Percentiles rank a stretch among this genome's conserved stretches.
These are phyloP conservation scores for Pampusana beccarii DNA, from an alignment of 2,113 vertebrate species.

Conservation along the genomic window DNA sequence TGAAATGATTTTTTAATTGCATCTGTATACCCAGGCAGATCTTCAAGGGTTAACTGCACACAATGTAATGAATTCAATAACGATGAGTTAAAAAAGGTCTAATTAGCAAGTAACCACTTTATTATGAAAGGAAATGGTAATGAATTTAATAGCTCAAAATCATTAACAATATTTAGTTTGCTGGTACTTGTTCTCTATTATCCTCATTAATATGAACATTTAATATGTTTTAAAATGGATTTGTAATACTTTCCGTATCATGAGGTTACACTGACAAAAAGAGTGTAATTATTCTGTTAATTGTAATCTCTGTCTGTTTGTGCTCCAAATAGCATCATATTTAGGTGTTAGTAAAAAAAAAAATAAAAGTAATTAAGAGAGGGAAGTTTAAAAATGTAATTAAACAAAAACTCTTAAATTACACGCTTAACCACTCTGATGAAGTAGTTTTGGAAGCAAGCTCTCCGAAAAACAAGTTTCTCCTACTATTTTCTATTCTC, in stretches of 20 bases:
- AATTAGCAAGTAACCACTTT: conserved; percentile 95
- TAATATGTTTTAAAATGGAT: conserved; percentile 91
- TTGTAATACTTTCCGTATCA: conserved; percentile 84
- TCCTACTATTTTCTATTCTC: not conserved
- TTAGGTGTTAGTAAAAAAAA: conserved; percentile 76
- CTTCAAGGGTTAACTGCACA: conserved; percentile 81
- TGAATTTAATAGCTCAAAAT: conserved; percentile 95
- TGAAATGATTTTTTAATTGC: conserved; percentile 76
- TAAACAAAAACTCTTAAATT: conserved; percentile 70
- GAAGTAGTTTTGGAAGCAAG: conserved; percentile 52
- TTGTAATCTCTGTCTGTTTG: conserved; percentile 84
- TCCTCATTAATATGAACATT: conserved; percentile 91
- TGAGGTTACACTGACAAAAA: conserved; percentile 82
- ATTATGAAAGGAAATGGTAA: conserved; percentile 93
- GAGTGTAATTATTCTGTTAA: conserved; percentile 83
- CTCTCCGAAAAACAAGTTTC: conserved; percentile 42
- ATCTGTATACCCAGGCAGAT: conserved; percentile 65
- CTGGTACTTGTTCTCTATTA: conserved; percentile 87
- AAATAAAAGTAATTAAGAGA: conserved; percentile 67
- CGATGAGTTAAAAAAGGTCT: conserved; percentile 91
- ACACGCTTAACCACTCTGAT: conserved; percentile 11
- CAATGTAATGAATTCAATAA: conserved; percentile 86
- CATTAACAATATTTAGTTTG: conserved; percentile 92
- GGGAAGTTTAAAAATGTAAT: conserved; percentile 78
- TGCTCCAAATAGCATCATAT: conserved; percentile 79